A percentile compares a stretch with the other conserved stretches of the same genome.
These are phyloP conservation scores for Drosophila sturtevanti DNA, from an alignment of 1,140 invertebrate species.

Conservation along the genomic window DNA sequence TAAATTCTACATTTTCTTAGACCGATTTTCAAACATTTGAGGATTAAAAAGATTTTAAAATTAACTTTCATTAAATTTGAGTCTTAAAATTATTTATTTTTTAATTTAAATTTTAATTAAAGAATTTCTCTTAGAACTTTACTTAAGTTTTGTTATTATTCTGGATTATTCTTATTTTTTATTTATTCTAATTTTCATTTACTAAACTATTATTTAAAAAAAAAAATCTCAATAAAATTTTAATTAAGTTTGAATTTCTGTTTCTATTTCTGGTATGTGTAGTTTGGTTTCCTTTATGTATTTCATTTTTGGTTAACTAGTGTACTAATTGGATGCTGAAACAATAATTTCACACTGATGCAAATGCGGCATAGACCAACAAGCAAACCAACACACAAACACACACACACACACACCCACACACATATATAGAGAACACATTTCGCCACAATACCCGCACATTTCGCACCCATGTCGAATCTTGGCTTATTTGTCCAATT, in stretches of 20 bases:
- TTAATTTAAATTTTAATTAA: too few relatives aligned
- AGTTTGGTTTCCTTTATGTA: not conserved
- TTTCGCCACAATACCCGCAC: slow-evolving; percentile 23
- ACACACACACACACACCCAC: slow-evolving; percentile 4
- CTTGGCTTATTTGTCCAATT: slow-evolving; percentile 43
- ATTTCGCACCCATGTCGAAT: slow-evolving; percentile 28
- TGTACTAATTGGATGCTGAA: slow-evolving; percentile 4
- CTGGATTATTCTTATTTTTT: too few relatives aligned
- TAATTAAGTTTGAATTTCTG: not conserved
- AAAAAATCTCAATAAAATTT: not conserved
- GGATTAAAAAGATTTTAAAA: too few relatives aligned
- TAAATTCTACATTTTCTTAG: too few relatives aligned
- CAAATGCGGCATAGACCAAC: not conserved
- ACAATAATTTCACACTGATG: slow-evolving; percentile 6
- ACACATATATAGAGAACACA: not conserved
- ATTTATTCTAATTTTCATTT: too few relatives aligned
- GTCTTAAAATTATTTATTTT: too few relatives aligned
- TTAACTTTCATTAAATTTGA: too few relatives aligned
- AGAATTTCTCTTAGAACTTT: too few relatives aligned
- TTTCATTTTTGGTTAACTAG: not conserved
- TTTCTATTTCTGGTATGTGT: too few relatives aligned
- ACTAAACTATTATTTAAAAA: too few relatives aligned
- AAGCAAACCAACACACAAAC: not conserved
- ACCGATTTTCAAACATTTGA: too few relatives aligned
- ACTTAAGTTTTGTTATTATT: too few relatives aligned